phyloP scores from a whole-genome alignment of 2,113 vertebrate genomes.

The Centropus unirufus region DNA sequence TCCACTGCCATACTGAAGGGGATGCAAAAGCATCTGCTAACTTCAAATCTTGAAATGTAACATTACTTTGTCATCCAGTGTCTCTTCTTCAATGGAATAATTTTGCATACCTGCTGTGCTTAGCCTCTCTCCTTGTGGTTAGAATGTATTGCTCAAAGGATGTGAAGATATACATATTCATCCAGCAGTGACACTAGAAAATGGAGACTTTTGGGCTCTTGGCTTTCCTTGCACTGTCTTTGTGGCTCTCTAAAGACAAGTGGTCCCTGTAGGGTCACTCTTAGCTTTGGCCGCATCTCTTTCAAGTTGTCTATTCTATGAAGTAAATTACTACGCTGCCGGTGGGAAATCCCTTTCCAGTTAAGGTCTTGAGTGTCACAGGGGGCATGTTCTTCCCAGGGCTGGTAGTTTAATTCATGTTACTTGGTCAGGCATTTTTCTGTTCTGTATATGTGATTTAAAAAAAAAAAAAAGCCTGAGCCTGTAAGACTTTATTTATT shows the following conservation, averaged over 20 bases:
- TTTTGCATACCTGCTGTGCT: constrained; percentile 57
- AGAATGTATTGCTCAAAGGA: constrained; percentile 17
- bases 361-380: constrained; percentile 13
- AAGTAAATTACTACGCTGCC: neutral
- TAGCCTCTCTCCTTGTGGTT: constrained; percentile 48
- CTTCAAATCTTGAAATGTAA: constrained; percentile 54
- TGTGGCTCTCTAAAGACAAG: neutral
- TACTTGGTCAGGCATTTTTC: constrained; percentile 30
- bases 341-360: constrained; percentile 1
- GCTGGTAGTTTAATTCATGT: constrained; percentile 10
- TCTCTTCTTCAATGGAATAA: constrained; percentile 53
- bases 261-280: neutral
- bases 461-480: constrained; percentile 37
- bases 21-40: constrained; percentile 65
- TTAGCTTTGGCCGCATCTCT: constrained; percentile 37
- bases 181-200: neutral
- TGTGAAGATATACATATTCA: constrained; percentile 11
- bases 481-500: constrained; percentile 74
- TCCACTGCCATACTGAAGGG: constrained; percentile 48
- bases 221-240: constrained; percentile 14
- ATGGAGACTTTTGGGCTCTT: neutral
- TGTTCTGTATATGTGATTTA: constrained; percentile 74
- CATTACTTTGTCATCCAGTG: constrained; percentile 42
- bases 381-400: constrained; percentile 12
- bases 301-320: constrained; percentile 46